phyloP scores from a whole-genome alignment of 1,140 invertebrate species.

The Drosophila parvula region DNA sequence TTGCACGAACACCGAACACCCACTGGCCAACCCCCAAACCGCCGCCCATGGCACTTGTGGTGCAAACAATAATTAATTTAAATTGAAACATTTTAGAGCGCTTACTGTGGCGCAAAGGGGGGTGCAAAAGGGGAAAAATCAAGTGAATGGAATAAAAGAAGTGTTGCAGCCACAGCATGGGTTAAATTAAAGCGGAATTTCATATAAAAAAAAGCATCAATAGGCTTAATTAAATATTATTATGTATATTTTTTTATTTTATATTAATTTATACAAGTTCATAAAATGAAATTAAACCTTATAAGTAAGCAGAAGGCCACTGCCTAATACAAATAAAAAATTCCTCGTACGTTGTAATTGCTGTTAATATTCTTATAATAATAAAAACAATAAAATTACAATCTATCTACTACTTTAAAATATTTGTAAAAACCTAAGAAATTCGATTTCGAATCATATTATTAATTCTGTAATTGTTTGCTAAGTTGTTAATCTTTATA shows the following conservation, averaged over 20 bases:
- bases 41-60: slow-evolving; percentile 68
- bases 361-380: too few relatives aligned
- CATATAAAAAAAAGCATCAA: not conserved
- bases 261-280: too few relatives aligned
- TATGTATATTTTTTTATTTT: not conserved
- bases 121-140: not conserved
- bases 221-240: not conserved
- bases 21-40: not conserved
- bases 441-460: too few relatives aligned
- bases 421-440: too few relatives aligned
- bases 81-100: slow-evolving; percentile 80
- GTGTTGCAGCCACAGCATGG: slow-evolving; percentile 4
- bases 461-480: too few relatives aligned
- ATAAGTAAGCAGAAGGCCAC: too few relatives aligned
- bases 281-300: too few relatives aligned
- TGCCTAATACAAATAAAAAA: too few relatives aligned
- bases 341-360: too few relatives aligned
- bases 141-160: not conserved
- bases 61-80: slow-evolving; percentile 82
- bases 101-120: slow-evolving; percentile 13
- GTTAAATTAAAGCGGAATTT: slow-evolving; percentile 12
- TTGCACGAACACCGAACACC: not conserved
- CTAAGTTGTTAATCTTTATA: too few relatives aligned
- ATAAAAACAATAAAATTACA: too few relatives aligned
- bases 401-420: too few relatives aligned